Conservation (phyloP, 2,113 vertebrate species). For the Bos indicus region DNA sequence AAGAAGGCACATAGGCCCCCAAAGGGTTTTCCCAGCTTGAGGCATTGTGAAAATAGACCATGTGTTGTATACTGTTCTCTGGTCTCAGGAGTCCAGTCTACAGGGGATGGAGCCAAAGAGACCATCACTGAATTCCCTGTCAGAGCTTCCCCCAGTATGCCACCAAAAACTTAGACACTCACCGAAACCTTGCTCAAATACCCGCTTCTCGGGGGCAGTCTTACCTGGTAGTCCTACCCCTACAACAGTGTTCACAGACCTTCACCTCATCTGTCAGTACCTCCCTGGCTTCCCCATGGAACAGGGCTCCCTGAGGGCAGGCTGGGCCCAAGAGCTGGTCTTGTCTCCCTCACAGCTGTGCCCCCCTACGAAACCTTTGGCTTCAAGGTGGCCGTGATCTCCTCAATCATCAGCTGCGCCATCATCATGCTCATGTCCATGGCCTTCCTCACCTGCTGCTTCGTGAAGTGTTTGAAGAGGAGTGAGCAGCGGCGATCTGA, state of each 20-base stretch:
- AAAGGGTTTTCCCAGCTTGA: neutral
- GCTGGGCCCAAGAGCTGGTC: constrained; percentile 1
- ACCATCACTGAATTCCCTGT: neutral
- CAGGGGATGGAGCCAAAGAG: neutral
- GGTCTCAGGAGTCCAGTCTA: neutral
- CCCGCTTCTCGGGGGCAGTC: too few species aligned
- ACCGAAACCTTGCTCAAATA: neutral
- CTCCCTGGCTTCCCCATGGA: neutral
- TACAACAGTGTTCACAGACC: neutral
- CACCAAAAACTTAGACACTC: neutral
- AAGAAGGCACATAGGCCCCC: neutral
- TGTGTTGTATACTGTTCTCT: neutral
- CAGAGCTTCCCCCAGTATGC: neutral
- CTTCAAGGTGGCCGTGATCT: constrained; percentile 89
- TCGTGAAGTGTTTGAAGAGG: constrained; percentile 86
- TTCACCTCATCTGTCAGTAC: neutral
- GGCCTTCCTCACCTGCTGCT: constrained; percentile 93
- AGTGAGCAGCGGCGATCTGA: constrained; percentile 78
- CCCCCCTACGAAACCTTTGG: constrained; percentile 84
- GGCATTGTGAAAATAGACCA: neutral
- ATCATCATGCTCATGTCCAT: constrained; percentile 93
- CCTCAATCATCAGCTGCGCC: constrained; percentile 89
- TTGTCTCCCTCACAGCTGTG: constrained; percentile 81
- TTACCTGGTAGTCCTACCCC: neutral
- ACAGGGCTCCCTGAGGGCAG: neutral